Evolutionary conservation across 2,888 invertebrate species (phyloP).

Genomic region (Chironomus tentans): DNA sequence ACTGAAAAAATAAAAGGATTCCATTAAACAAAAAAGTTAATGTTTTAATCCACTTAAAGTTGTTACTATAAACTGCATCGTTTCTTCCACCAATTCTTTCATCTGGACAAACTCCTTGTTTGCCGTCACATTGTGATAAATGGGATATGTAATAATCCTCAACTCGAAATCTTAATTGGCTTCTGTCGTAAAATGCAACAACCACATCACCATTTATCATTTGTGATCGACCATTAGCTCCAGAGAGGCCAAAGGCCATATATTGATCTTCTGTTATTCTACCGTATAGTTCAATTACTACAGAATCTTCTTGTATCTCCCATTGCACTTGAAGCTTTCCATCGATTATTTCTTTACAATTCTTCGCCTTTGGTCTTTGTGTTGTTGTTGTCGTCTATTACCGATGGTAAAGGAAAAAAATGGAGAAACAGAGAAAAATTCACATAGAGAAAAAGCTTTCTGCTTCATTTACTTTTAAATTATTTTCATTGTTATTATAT

Average conservation of each 20-base stretch:
- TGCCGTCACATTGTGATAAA: conserved; percentile 71
- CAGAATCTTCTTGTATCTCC: conserved; percentile 65
- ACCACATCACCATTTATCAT: conserved; percentile 75
- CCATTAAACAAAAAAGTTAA: not conserved
- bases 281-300: conserved; percentile 70
- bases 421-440: not conserved
- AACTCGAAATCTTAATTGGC: conserved; percentile 53
- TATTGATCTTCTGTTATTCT: conserved; percentile 75
- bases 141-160: conserved; percentile 80
- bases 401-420: conserved; percentile 31
- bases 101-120: conserved; percentile 78
- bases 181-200: conserved; percentile 64
- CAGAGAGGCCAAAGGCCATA: conserved; percentile 80
- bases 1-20: conserved; percentile 43
- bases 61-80: conserved; percentile 56
- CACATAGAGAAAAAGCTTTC: not conserved
- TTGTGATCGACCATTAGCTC: conserved; percentile 59
- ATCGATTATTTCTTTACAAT: conserved; percentile 76
- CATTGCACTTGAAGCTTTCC: conserved; percentile 79
- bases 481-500: too few relatives aligned
- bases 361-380: conserved; percentile 56
- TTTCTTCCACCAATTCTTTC: conserved; percentile 68
- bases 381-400: conserved; percentile 66
- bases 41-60: not conserved
- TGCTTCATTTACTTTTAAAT: not conserved